A percentile compares a stretch with the other conserved stretches of the same genome.
Evolutionary conservation across 2,888 invertebrate species (phyloP).

Genomic region (Oscheius sp.): DNA sequence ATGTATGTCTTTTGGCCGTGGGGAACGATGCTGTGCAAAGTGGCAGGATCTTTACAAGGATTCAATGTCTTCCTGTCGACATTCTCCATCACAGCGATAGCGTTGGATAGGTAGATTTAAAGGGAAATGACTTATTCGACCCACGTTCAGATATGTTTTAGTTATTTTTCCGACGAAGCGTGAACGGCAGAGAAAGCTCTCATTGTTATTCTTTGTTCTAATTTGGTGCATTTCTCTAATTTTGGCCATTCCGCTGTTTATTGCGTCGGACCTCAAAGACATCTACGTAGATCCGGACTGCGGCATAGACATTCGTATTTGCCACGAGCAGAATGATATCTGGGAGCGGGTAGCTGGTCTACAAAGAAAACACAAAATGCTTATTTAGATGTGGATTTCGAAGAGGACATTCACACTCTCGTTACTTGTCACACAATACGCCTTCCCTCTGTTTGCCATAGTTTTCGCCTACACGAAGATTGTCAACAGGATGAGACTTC

Average conservation of each 20-base stretch:
- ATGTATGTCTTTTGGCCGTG: conserved; percentile 88
- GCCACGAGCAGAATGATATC: conserved; percentile 72
- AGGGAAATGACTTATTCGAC: neutral
- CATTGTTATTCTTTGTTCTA: conserved; percentile 75
- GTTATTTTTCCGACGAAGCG: conserved; percentile 72
- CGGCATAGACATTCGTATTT: conserved; percentile 63
- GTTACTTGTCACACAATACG: conserved; percentile 69
- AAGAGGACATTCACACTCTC: conserved; percentile 69
- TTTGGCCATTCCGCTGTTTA: conserved; percentile 67
- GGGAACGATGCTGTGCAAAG: conserved; percentile 86
- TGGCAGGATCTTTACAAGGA: conserved; percentile 86
- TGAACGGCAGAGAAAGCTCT: conserved; percentile 74
- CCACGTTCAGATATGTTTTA: conserved; percentile 67
- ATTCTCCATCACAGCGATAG: conserved; percentile 90
- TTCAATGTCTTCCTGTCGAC: conserved; percentile 91
- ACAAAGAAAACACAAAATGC: neutral
- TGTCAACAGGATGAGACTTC: conserved; percentile 68
- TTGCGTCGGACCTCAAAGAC: conserved; percentile 66
- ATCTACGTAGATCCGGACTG: conserved; percentile 64
- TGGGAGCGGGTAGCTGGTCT: conserved; percentile 63
- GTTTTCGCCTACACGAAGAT: conserved; percentile 72
- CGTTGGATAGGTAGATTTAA: conserved; percentile 72
- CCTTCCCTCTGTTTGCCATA: conserved; percentile 67
- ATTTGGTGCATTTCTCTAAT: conserved; percentile 76
- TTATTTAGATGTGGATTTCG: conserved; percentile 64